Conservation (phyloP, 37 sponge, comb jelly and placozoan genomes). For the Tethya wilhelma region DNA sequence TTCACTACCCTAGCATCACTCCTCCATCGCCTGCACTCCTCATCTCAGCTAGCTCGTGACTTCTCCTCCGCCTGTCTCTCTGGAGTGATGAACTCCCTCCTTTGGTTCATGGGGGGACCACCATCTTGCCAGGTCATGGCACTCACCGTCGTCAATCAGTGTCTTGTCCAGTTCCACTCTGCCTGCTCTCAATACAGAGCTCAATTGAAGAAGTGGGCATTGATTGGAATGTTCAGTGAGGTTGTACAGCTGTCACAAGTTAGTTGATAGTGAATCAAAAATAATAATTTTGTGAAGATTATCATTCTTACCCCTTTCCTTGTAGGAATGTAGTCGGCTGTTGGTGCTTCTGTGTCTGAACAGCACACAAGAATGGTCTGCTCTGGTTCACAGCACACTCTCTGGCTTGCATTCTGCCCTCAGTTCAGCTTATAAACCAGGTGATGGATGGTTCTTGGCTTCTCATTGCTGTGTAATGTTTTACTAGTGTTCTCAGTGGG, state of each 20-base stretch:
- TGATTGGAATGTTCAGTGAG: not conserved
- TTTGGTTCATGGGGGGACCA: constrained; percentile 4
- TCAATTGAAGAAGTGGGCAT: constrained; percentile 26
- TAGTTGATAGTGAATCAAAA: not conserved
- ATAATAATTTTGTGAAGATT: not conserved
- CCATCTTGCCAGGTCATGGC: constrained; percentile 12
- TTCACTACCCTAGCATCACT: no score
- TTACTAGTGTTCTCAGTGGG: no score
- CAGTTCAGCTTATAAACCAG: no score
- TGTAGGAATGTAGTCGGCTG: constrained; percentile 20
- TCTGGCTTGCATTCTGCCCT: not conserved
- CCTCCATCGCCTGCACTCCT: not conserved
- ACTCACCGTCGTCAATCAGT: not conserved
- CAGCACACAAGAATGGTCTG: constrained; percentile 20
- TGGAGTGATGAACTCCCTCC: constrained; percentile 10
- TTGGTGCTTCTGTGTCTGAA: constrained; percentile 18
- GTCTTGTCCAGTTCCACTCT: constrained; percentile 8
- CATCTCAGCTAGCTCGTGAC: constrained; percentile 9
- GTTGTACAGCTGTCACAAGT: not conserved
- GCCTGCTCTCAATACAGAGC: not conserved
- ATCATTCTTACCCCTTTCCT: not conserved
- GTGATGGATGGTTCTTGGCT: no score
- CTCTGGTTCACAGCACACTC: constrained; percentile 6
- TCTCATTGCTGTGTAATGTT: no score
- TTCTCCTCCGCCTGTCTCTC: constrained; percentile 18